phyloP scores from a whole-genome alignment of 2,113 vertebrate species.

The Telmatochromis sp. region DNA sequence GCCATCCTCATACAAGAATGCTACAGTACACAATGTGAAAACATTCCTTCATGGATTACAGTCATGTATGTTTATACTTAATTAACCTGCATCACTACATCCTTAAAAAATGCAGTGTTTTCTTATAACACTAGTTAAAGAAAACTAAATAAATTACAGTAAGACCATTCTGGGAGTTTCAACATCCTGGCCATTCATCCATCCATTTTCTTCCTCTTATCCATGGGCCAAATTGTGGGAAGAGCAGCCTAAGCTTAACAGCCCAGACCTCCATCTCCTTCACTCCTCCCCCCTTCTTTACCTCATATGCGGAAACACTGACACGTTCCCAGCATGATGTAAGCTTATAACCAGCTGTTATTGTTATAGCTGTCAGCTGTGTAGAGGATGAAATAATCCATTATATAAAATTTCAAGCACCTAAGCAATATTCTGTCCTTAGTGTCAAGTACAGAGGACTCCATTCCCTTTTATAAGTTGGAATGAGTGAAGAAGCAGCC shows the following conservation, averaged over 20 bases:
- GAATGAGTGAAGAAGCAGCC: not conserved
- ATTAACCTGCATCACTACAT: not conserved
- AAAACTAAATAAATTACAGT: not conserved
- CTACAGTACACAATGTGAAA: not conserved
- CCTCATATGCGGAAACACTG: not conserved
- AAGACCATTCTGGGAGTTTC: not conserved
- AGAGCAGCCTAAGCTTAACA: not conserved
- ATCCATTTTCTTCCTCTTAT: not conserved
- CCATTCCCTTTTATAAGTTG: not conserved
- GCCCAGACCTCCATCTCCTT: not conserved
- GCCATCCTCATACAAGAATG: not conserved
- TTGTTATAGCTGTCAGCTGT: not conserved
- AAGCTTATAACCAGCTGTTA: not conserved
- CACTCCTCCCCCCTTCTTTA: not conserved
- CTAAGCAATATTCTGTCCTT: not conserved
- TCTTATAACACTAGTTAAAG: not conserved
- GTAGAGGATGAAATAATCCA: not conserved
- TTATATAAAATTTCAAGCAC: not conserved
- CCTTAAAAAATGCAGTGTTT: not conserved
- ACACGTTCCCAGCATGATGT: not conserved
- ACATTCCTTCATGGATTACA: not conserved
- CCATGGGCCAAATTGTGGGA: not conserved
- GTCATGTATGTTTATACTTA: not conserved
- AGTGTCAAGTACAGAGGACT: not conserved
- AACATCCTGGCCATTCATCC: not conserved